Percentiles rank a stretch among this genome's conserved stretches.
Conservation (phyloP, 2,797 vertebrate species). For the Argentina silus region DNA sequence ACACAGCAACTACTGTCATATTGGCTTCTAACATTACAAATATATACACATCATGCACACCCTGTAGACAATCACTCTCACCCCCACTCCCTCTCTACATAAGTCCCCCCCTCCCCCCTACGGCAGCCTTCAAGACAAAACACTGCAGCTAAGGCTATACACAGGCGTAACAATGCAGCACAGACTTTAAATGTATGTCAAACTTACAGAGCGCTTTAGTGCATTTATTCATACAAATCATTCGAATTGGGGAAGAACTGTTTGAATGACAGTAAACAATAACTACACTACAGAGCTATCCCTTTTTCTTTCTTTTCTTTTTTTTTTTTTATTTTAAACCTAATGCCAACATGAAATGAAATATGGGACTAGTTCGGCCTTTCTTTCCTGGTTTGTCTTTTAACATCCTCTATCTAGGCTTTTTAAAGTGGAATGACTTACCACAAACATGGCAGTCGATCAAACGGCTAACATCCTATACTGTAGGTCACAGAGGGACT, state of each 20-base stretch:
- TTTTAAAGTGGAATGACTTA: slow-evolving; percentile 35
- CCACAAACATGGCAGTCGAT: background rate
- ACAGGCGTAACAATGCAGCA: slow-evolving; percentile 46
- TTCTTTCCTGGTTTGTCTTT: slow-evolving; percentile 17
- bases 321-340: slow-evolving; percentile 34
- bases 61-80: slow-evolving; percentile 18
- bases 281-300: slow-evolving; percentile 56
- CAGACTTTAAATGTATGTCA: slow-evolving; percentile 35
- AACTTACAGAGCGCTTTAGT: slow-evolving; percentile 55
- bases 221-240: slow-evolving; percentile 58
- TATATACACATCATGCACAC: slow-evolving; percentile 33
- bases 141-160: slow-evolving; percentile 25
- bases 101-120: slow-evolving; percentile 6
- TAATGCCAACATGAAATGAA: slow-evolving; percentile 60
- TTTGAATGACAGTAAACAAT: slow-evolving; percentile 33
- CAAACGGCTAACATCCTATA: background rate
- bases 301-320: slow-evolving; percentile 74
- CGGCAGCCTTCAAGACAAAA: slow-evolving; percentile 25
- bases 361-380: background rate
- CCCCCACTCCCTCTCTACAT: slow-evolving; percentile 1
- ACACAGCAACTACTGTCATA: slow-evolving; percentile 38
- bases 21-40: slow-evolving; percentile 34
- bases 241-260: slow-evolving; percentile 21
- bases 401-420: slow-evolving; percentile 24
- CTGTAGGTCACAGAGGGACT: slow-evolving; percentile 19